These are phyloP conservation scores for Neoniphon sammara DNA, from an alignment of 2,797 vertebrate genomes.

Conservation along the genomic window DNA sequence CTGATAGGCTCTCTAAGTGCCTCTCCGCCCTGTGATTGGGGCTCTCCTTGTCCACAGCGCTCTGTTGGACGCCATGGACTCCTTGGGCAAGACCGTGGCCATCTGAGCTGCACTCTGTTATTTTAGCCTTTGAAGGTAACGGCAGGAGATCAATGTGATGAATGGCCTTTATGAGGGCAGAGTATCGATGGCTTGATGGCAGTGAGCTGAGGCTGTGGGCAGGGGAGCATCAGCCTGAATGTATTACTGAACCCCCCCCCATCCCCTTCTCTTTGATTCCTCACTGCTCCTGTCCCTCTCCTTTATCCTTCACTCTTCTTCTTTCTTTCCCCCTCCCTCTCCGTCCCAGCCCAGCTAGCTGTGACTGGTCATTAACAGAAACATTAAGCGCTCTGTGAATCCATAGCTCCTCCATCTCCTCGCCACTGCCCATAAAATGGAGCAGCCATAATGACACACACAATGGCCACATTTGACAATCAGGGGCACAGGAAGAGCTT, in stretches of 20 bases:
- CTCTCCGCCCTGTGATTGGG: constrained; percentile 35
- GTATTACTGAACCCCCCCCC: constrained; percentile 50
- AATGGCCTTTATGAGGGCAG: constrained; percentile 77
- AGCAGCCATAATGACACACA: constrained; percentile 66
- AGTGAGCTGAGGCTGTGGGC: constrained; percentile 59
- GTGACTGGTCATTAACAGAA: constrained; percentile 77
- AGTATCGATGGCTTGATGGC: constrained; percentile 74
- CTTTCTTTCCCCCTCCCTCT: constrained; percentile 38
- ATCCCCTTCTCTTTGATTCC: constrained; percentile 43
- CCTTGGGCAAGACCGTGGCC: constrained; percentile 49
- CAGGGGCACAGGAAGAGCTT: constrained; percentile 48
- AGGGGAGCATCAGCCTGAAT: constrained; percentile 67
- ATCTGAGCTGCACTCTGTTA: constrained; percentile 70
- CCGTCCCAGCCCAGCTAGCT: constrained; percentile 56
- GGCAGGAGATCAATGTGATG: constrained; percentile 81
- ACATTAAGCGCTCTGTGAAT: constrained; percentile 74
- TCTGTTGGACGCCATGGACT: constrained; percentile 47
- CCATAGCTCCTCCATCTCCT: constrained; percentile 70
- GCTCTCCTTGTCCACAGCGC: constrained; percentile 31
- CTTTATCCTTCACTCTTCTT: constrained; percentile 63
- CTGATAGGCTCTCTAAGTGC: constrained; percentile 34
- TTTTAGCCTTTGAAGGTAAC: constrained; percentile 79
- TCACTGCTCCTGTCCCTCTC: constrained; percentile 42
- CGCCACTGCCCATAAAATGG: constrained; percentile 67
- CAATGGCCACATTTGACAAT: constrained; percentile 71